Percentiles rank a stretch among this genome's conserved stretches.
Conservation (phyloP, 2,888 invertebrate genomes). For the Tipula confusa region DNA sequence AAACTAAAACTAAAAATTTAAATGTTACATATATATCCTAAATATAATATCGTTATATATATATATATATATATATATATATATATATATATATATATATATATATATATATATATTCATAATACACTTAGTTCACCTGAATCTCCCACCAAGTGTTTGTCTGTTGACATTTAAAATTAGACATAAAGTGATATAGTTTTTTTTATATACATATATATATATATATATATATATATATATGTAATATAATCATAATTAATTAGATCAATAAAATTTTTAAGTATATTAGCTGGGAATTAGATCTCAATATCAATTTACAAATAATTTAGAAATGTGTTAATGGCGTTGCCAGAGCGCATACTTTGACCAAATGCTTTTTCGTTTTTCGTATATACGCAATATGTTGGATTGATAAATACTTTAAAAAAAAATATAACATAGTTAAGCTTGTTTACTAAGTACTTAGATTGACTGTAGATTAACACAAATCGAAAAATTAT, state of each 20-base stretch:
- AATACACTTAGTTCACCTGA: background rate
- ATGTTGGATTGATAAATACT: background rate
- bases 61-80: too few relatives aligned
- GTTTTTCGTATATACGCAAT: conserved; percentile 1
- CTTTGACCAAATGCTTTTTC: background rate
- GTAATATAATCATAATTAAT: background rate
- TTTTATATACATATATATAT: too few relatives aligned
- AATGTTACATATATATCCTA: background rate
- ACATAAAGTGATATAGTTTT: background rate
- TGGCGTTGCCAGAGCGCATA: background rate
- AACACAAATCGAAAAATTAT: background rate
- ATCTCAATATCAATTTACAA: background rate
- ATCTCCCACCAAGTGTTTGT: background rate
- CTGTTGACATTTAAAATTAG: background rate
- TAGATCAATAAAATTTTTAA: background rate
- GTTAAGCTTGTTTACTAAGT: background rate
- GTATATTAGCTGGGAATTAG: background rate
- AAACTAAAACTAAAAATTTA: background rate
- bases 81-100: too few relatives aligned
- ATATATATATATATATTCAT: too few relatives aligned
- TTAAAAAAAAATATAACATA: background rate
- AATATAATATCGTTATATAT: background rate
- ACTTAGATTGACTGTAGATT: background rate
- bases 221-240: too few relatives aligned
- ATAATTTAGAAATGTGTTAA: conserved; percentile 8